A percentile compares a stretch with the other conserved stretches of the same genome.
These are phyloP conservation scores for Chrysolina oricalcia DNA, from an alignment of 2,888 invertebrate species.

Conservation along the genomic window DNA sequence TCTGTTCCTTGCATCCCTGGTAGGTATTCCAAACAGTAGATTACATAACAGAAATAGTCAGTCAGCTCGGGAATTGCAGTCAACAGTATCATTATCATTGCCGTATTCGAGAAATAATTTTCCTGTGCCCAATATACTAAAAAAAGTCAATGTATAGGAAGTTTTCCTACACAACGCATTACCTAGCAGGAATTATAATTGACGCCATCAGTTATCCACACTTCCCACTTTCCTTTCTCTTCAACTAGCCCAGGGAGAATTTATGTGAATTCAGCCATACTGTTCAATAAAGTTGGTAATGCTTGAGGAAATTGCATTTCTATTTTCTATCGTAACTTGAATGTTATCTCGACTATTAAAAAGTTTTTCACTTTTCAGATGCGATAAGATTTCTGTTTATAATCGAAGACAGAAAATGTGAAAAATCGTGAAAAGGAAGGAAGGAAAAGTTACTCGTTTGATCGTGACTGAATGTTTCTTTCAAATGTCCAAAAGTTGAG, in stretches of 20 bases:
- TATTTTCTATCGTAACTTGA: neutral
- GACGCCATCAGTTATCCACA: neutral
- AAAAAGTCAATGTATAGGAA: neutral
- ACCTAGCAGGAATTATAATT: neutral
- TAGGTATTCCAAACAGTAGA: too few species aligned
- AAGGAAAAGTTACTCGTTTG: too few species aligned
- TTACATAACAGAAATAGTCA: too few species aligned
- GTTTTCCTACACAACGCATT: neutral
- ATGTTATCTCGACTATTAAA: neutral
- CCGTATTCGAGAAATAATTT: too few species aligned
- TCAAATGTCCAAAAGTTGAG: too few species aligned
- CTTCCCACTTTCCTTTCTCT: neutral
- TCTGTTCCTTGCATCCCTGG: too few species aligned
- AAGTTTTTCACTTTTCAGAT: neutral
- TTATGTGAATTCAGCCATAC: neutral
- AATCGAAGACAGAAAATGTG: neutral
- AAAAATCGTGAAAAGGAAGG: too few species aligned
- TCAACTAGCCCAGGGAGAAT: neutral
- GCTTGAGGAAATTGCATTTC: neutral
- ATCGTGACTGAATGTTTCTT: too few species aligned
- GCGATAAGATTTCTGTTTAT: neutral
- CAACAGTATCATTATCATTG: too few species aligned
- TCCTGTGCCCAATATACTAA: too few species aligned
- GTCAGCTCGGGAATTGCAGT: too few species aligned
- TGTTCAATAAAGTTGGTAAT: neutral